Evolutionary conservation across 2,797 vertebrate genomes (phyloP), one percentile per base, ranked within the genome.

Genomic region (Chaenodraco wilsoni): DNA sequence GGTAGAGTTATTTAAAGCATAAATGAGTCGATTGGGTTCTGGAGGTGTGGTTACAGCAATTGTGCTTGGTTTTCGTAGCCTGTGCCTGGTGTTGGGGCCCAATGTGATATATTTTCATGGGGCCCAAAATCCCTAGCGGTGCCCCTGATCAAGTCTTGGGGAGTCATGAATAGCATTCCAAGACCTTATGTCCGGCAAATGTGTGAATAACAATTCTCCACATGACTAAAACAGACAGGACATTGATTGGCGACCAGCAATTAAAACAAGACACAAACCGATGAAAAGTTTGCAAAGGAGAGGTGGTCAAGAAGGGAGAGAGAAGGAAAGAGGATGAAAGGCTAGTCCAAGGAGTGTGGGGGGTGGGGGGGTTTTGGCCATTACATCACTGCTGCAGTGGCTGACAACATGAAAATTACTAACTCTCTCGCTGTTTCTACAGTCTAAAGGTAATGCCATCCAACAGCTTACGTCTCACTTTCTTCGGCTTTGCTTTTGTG

Each of bases 371-470:
- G 82, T 68, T 79, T 82, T 77, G 76, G 69, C 79, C 85, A 91
- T 91, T 89, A 91, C 86, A 87, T 92, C 91, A 91, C 75, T 64
- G 81, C 87, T 88, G 88, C 90, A 90, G 89, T 83, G 88, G 74
- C 83, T 79, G 72, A 87, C 75, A 81, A 73, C 67, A 81, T 74
- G 52, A 84, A 66, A 71, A 65, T 65, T 71, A 69, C 57, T 31
- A 57, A 23, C 33, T 17, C 63, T 46, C 52, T 33, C 40, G 49
- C 69, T 49, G 62, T 23, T 51, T n/a, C 40, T 55, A 21, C 40
- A 37, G 52, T 65, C 71, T 51, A 71, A 45, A 65, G 27, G 55
- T 27, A 65, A 14, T 61, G 67, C 17, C 55, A 68, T 33, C 13
- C 9, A 52, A 58, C 23, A 45, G 40, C 5, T 51, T 27, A 40